phyloP scores from a whole-genome alignment of 2,113 vertebrate species.

The Phalacrocorax aristotelis region DNA sequence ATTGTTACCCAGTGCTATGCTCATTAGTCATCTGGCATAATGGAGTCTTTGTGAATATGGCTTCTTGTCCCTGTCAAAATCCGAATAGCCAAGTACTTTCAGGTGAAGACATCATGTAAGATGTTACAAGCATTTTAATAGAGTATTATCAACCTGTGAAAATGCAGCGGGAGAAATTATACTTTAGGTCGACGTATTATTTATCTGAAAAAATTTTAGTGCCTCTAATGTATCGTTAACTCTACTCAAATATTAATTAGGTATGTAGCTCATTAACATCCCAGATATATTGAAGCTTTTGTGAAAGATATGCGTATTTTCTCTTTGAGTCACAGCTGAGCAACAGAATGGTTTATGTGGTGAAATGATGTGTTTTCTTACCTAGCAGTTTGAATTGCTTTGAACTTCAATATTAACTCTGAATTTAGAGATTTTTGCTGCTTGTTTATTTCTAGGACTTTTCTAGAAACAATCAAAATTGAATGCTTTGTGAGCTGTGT shows the following conservation, averaged over 20 bases:
- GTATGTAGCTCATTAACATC: not conserved
- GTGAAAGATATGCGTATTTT: not conserved
- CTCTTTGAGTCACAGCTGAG: not conserved
- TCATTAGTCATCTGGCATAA: not conserved
- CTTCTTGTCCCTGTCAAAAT: not conserved
- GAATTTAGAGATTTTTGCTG: not conserved
- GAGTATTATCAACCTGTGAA: not conserved
- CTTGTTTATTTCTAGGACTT: slow-evolving; percentile 9
- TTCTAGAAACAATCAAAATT: not conserved
- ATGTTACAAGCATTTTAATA: not conserved
- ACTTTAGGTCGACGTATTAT: not conserved
- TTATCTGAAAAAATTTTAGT: not conserved
- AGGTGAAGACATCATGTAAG: not conserved
- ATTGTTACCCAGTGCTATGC: not conserved
- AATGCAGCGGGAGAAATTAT: not conserved
- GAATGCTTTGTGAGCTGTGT: not conserved
- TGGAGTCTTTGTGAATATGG: not conserved
- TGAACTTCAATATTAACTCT: not conserved
- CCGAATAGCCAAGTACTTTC: not conserved
- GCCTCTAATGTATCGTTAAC: not conserved
- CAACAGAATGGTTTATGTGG: not conserved
- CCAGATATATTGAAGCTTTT: not conserved
- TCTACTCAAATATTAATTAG: not conserved
- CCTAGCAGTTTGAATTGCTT: not conserved
- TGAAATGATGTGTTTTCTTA: not conserved